Conservation (phyloP, 2,797 vertebrate genomes). For the Enteromius anoplus region DNA sequence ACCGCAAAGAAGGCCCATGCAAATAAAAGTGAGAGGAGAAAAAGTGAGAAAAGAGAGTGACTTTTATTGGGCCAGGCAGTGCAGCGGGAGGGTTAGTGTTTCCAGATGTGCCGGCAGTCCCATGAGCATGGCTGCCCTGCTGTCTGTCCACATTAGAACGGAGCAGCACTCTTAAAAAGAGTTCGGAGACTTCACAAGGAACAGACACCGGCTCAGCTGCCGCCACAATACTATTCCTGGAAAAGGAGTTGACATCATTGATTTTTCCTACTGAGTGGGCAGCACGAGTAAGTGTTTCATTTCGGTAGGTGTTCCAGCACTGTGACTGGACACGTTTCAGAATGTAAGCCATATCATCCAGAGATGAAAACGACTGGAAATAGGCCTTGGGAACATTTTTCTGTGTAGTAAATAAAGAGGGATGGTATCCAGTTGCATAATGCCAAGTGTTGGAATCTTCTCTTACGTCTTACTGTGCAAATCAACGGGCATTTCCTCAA, state of each 20-base stretch:
- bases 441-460: not conserved
- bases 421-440: not conserved
- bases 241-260: slow-evolving; percentile 56
- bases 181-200: slow-evolving; percentile 48
- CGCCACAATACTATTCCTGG: slow-evolving; percentile 46
- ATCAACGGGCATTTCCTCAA: not conserved
- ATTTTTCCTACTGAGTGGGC: slow-evolving; percentile 51
- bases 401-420: slow-evolving; percentile 33
- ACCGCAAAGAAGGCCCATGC: slow-evolving; percentile 33
- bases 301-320: slow-evolving; percentile 51
- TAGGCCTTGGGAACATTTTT: not conserved
- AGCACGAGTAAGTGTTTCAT: slow-evolving; percentile 45
- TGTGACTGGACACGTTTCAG: slow-evolving; percentile 52
- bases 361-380: slow-evolving; percentile 32
- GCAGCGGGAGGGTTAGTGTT: slow-evolving; percentile 40
- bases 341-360: slow-evolving; percentile 43
- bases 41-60: slow-evolving; percentile 45
- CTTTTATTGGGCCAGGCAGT: slow-evolving; percentile 50
- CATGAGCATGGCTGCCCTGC: slow-evolving; percentile 39
- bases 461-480: not conserved
- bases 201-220: slow-evolving; percentile 46
- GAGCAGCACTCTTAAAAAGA: slow-evolving; percentile 44
- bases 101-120: slow-evolving; percentile 57
- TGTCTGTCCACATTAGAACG: slow-evolving; percentile 33
- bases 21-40: slow-evolving; percentile 37